Base-by-base conservation (phyloP, 2,797 vertebrate genomes). In the Falco cherrug region DNA sequence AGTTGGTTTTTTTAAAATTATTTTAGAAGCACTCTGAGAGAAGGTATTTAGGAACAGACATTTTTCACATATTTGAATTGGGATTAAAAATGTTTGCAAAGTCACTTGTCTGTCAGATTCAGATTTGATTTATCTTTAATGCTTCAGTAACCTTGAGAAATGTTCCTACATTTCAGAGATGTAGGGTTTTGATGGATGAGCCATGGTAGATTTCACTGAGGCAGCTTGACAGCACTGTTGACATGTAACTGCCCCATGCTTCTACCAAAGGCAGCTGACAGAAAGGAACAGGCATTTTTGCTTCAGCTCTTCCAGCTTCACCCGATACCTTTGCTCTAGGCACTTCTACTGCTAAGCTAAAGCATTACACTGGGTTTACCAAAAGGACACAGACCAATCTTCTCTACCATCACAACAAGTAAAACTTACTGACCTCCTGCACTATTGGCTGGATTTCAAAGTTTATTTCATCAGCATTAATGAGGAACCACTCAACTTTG, bases 401-500 rank as follows among this genome's bases (percentile, higher is more conserved):
- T 33, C 45, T 83, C 33, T 20, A n/a, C 26, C 43, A 29, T 33
- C 47, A 37, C 12, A 69, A 77, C 33, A 92, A 80, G 60, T 33
- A 83, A 78, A 93, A 59, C 50, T 54, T 39, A 89, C 4, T 76
- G 97, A 99, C 99, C 99, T 98, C 96, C 81, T 98, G 98, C 29
- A 68, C 94, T 26, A 77, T 92, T 70, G 98, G 98, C 10, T 96
- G 98, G 90, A 99, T 93, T 85, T 98, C 97, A 75, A 99, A 95
- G 93, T 98, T 97, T 73, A 87, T 98, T 20, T 98, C 97, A 20
- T 98, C 79, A 29, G 97, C 54, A 4, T 97, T 96, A 87, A 98
- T 95, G 96, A 99, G 97, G 39, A 97, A 95, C 99, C 99, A 99
- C 80, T 94, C 98, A 80, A 99, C 96, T 90, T 95, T 98, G 64